Evolutionary conservation across 2,888 invertebrate species (phyloP).

Genomic region (Luperina testacea): DNA sequence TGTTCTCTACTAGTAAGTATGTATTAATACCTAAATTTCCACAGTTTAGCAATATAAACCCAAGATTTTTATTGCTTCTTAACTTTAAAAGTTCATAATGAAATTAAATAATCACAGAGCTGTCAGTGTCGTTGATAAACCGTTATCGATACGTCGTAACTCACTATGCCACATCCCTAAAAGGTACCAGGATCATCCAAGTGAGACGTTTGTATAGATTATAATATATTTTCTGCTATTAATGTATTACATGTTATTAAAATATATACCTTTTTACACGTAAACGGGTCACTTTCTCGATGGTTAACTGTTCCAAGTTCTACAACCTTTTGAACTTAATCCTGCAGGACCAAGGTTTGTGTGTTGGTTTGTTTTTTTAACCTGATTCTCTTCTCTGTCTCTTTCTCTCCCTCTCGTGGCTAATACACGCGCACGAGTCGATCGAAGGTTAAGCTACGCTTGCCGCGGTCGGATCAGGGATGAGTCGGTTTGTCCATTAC

Average conservation of each 20-base stretch:
- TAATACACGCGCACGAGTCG: background rate
- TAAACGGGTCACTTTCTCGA: constrained; percentile 62
- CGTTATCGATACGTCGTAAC: constrained; percentile 42
- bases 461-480: background rate
- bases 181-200: constrained; percentile 64
- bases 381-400: background rate
- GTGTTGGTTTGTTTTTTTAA: constrained; percentile 13
- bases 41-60: background rate
- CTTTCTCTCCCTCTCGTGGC: background rate
- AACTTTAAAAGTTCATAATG: background rate
- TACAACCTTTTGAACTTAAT: constrained; percentile 48
- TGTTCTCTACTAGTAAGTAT: background rate
- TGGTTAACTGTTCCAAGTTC: constrained; percentile 60
- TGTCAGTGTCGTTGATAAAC: constrained; percentile 1
- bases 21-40: background rate
- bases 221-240: constrained; percentile 79
- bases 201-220: constrained; percentile 84
- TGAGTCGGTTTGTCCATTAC: background rate
- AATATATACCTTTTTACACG: constrained; percentile 74
- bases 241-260: constrained; percentile 83
- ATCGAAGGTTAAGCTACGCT: background rate
- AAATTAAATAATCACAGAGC: background rate
- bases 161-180: constrained; percentile 38
- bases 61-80: background rate
- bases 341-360: constrained; percentile 10